A percentile compares a stretch with the other conserved stretches of the same genome.
Evolutionary conservation across 2,113 vertebrate genomes (phyloP).

Genomic region (Cnemophilus loriae): DNA sequence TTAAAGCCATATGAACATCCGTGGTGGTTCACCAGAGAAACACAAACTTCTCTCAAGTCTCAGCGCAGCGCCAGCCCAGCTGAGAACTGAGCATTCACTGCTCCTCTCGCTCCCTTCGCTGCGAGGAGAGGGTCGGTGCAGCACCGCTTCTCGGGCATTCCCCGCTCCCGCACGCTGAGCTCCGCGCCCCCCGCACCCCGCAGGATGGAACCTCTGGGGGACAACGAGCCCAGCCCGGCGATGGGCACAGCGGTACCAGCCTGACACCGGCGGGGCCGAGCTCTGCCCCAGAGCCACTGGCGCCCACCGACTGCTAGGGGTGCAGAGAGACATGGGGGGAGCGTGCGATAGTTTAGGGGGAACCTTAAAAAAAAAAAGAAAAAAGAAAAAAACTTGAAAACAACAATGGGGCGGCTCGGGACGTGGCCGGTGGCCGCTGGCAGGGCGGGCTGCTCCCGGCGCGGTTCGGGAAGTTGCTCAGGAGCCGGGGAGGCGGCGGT

Average conservation of each 20-base stretch:
- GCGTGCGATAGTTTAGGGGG: fast-evolving
- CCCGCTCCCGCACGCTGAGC: background rate
- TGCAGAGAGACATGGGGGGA: fast-evolving
- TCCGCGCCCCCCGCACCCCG: background rate
- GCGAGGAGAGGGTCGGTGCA: background rate
- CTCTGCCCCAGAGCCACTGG: background rate
- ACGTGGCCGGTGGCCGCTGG: background rate
- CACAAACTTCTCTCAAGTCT: slow-evolving; percentile 7
- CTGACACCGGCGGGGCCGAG: background rate
- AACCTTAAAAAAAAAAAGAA: no score
- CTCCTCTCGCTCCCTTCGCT: background rate
- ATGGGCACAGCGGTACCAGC: background rate
- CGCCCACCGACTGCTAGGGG: background rate
- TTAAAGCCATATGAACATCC: background rate
- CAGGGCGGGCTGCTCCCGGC: background rate
- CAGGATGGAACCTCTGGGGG: background rate
- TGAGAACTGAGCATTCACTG: background rate
- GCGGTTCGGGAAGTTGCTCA: background rate
- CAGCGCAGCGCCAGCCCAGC: background rate
- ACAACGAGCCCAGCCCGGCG: fast-evolving
- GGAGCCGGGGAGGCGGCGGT: background rate
- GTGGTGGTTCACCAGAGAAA: background rate
- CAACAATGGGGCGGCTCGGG: background rate
- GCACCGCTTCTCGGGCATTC: background rate
- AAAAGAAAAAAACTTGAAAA: background rate